A percentile compares a stretch with the other conserved stretches of the same genome.
phyloP scores from a whole-genome alignment of 2,888 invertebrate species.

The Machimus rusticus region DNA sequence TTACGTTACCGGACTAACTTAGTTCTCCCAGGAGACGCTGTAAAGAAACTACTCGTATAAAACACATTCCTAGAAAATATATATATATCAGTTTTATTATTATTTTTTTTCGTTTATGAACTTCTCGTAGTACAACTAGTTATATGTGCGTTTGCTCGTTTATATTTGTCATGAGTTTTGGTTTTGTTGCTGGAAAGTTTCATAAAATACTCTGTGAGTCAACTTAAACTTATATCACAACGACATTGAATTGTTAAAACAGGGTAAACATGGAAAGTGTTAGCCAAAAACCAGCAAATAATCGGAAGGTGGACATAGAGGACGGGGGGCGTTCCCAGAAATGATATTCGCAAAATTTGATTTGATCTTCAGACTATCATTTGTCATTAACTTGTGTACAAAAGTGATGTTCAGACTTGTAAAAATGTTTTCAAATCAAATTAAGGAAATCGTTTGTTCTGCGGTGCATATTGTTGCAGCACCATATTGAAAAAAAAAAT shows the following conservation, averaged over 20 bases:
- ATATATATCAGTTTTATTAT: conserved; percentile 14
- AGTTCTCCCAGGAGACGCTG: conserved; percentile 9
- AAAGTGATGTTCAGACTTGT: conserved; percentile 19
- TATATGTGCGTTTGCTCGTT: conserved; percentile 44
- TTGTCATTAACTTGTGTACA: conserved; percentile 7
- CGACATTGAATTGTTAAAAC: conserved; percentile 21
- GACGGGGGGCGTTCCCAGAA: not conserved
- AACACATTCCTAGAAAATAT: conserved; percentile 35
- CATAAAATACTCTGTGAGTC: not conserved
- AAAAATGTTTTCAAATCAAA: conserved; percentile 4
- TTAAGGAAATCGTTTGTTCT: not conserved
- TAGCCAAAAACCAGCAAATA: conserved; percentile 4
- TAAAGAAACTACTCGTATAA: conserved; percentile 27
- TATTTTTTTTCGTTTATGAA: conserved; percentile 36
- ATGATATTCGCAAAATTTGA: conserved; percentile 27
- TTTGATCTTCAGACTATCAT: conserved; percentile 34
- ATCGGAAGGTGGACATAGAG: not conserved
- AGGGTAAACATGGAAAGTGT: not conserved
- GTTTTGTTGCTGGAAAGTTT: conserved; percentile 8
- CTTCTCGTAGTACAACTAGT: conserved; percentile 22
- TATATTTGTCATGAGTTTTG: conserved; percentile 10
- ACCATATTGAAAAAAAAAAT: conserved; percentile 8
- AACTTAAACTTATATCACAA: conserved; percentile 41
- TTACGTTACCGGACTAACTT: conserved; percentile 23
- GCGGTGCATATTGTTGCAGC: conserved; percentile 19